Conservation (phyloP, 2,888 invertebrate species). For the Lasioglossum vierecki region DNA sequence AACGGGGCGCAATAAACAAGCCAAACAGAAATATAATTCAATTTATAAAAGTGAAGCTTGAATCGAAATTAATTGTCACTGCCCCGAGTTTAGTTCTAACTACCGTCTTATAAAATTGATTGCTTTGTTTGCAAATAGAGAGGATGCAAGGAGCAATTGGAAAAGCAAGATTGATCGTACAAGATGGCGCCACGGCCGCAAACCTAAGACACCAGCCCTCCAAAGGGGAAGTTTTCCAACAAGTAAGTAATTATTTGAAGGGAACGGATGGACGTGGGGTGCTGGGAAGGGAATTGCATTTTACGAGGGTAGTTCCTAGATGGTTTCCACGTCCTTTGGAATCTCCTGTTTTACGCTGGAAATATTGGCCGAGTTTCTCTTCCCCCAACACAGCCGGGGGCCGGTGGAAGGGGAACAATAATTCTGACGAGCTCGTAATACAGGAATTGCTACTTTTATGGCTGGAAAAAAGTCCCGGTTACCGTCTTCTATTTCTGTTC, state of each 20-base stretch:
- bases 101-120: not conserved
- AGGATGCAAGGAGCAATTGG: not conserved
- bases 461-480: slow-evolving; percentile 23
- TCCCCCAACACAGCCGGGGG: not conserved
- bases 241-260: slow-evolving; percentile 19
- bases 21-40: not conserved
- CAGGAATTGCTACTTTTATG: slow-evolving; percentile 45
- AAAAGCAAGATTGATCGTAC: not conserved
- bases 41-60: not conserved
- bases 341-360: not conserved
- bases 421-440: slow-evolving; percentile 32
- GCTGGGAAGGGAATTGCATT: not conserved
- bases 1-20: not conserved
- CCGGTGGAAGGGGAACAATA: slow-evolving; percentile 23
- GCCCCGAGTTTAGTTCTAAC: not conserved
- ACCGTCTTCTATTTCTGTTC: slow-evolving; percentile 47
- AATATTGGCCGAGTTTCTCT: slow-evolving; percentile 36
- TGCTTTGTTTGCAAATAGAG: not conserved
- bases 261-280: not conserved
- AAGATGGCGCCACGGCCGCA: slow-evolving; percentile 3
- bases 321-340: slow-evolving; percentile 3
- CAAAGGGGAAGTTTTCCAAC: slow-evolving; percentile 1
- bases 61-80: not conserved
- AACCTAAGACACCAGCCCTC: not conserved
- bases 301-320: slow-evolving; percentile 16